A percentile compares a stretch with the other conserved stretches of the same genome.
phyloP scores from a whole-genome alignment of 2,888 invertebrate genomes.

The Tenthredo scrophulariae region DNA sequence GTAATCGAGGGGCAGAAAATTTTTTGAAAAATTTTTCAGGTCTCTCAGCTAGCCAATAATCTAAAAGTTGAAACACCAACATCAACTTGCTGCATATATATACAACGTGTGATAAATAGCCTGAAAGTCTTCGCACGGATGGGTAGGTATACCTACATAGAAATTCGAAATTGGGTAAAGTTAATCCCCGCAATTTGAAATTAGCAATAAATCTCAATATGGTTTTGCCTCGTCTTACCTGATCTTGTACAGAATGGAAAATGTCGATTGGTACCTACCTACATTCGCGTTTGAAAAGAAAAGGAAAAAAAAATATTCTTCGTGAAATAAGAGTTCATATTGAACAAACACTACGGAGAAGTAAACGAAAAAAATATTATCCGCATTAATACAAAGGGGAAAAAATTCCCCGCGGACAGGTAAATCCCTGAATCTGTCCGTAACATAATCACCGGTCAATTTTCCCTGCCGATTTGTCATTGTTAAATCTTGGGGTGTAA shows the following conservation, averaged over 20 bases:
- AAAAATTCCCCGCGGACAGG: neutral
- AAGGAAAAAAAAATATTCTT: neutral
- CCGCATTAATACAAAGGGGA: neutral
- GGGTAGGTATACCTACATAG: neutral
- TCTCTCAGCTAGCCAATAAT: neutral
- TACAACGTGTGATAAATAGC: neutral
- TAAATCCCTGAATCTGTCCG: neutral
- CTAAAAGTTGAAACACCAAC: neutral
- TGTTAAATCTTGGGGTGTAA: neutral
- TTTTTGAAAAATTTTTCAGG: neutral
- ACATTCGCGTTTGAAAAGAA: too few relatives aligned
- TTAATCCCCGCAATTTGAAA: neutral
- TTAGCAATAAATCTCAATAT: constrained; percentile 15
- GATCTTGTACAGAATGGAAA: neutral
- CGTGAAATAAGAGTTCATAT: neutral
- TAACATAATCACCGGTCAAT: constrained; percentile 20
- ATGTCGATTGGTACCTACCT: neutral
- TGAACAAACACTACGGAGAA: neutral
- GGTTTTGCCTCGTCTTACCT: neutral
- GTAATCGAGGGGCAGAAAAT: neutral
- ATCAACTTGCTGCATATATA: neutral
- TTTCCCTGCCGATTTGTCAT: constrained; percentile 28
- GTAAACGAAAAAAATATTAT: neutral
- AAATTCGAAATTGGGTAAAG: constrained; percentile 8
- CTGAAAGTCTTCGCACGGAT: neutral